Percentiles rank a stretch among this genome's conserved stretches.
Conservation (phyloP, 2,888 invertebrate genomes). For the Cephus pygmeus region DNA sequence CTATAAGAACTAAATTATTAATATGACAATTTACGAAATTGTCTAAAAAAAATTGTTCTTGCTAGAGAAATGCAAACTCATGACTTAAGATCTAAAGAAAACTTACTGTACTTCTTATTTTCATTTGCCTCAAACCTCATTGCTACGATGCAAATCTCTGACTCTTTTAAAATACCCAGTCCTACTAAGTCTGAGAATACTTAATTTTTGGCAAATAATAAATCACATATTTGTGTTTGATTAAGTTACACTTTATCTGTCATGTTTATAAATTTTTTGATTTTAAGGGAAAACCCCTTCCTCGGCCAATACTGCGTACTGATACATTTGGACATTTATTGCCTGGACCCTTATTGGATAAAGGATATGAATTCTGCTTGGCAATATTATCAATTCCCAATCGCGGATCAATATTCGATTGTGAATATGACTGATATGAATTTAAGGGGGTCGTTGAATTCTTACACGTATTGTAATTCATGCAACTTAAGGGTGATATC, state of each 20-base stretch:
- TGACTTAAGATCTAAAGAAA: background rate
- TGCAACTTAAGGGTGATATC: slow-evolving; percentile 36
- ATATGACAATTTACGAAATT: background rate
- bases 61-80: background rate
- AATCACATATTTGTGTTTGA: background rate
- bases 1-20: background rate
- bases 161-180: background rate
- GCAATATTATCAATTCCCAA: background rate
- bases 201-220: background rate
- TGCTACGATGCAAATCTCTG: background rate
- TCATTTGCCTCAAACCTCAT: background rate
- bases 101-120: background rate
- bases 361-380: background rate
- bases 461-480: slow-evolving; percentile 28
- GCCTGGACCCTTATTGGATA: background rate
- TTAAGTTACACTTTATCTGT: background rate
- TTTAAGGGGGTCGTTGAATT: background rate
- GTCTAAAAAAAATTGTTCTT: background rate
- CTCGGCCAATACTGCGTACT: background rate
- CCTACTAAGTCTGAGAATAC: background rate
- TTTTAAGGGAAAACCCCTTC: background rate
- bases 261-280: background rate
- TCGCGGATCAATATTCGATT: background rate
- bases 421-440: background rate
- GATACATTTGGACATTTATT: background rate